These are phyloP conservation scores for Dynastes tityus DNA, from an alignment of 2,888 invertebrate genomes.

Conservation along the genomic window DNA sequence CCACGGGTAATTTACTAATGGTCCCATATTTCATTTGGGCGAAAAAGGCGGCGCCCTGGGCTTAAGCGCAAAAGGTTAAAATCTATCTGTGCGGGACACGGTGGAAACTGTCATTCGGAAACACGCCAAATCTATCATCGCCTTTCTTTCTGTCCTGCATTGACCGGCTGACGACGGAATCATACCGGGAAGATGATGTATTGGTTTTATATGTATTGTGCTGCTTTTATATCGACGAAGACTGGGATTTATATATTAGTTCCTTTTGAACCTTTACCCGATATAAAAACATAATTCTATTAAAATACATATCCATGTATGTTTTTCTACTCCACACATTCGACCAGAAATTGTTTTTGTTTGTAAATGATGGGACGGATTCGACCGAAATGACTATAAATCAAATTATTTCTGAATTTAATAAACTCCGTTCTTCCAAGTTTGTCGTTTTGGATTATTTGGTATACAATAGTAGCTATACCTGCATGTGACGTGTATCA, in stretches of 20 bases:
- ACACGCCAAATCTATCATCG: slow-evolving; percentile 50
- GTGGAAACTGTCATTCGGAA: slow-evolving; percentile 49
- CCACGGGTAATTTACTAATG: slow-evolving; percentile 61
- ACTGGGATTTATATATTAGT: slow-evolving; percentile 35
- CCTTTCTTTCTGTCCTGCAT: slow-evolving; percentile 41
- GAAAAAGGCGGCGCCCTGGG: slow-evolving; percentile 35
- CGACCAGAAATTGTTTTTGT: slow-evolving; percentile 2
- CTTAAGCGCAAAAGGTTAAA: slow-evolving; percentile 47
- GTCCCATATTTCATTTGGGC: slow-evolving; percentile 58
- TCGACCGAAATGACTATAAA: too few relatives aligned
- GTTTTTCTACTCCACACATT: background rate
- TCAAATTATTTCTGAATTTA: too few relatives aligned
- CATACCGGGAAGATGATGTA: slow-evolving; percentile 44
- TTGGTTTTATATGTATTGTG: slow-evolving; percentile 44
- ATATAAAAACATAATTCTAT: slow-evolving; percentile 41
- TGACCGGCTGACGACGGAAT: slow-evolving; percentile 40
- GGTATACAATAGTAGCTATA: too few relatives aligned
- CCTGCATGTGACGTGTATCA: too few relatives aligned
- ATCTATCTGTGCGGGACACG: slow-evolving; percentile 46
- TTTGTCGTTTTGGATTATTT: too few relatives aligned
- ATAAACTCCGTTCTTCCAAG: too few relatives aligned
- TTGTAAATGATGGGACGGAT: slow-evolving; percentile 3
- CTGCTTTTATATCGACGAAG: slow-evolving; percentile 18
- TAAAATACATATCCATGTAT: slow-evolving; percentile 14
- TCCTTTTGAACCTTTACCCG: slow-evolving; percentile 23